These are phyloP conservation scores for Phalacrocorax aristotelis DNA, from an alignment of 2,113 vertebrate species.

Conservation along the genomic window DNA sequence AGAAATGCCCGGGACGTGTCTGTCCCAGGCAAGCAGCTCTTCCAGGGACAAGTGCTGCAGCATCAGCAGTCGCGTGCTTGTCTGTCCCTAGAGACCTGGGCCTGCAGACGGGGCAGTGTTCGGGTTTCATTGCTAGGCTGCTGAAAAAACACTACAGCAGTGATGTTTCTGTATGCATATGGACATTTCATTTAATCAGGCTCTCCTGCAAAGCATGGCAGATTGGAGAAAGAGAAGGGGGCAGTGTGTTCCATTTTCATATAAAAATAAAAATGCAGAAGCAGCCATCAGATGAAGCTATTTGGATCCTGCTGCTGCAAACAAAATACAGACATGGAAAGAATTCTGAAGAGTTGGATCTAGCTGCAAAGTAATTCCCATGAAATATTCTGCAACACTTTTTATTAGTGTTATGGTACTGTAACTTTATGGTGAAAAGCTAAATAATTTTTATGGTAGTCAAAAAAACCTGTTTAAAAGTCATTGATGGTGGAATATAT, in stretches of 20 bases:
- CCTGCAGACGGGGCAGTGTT: neutral
- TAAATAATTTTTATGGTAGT: neutral
- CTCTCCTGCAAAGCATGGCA: neutral
- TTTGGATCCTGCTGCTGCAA: slow-evolving; percentile 35
- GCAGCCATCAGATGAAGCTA: slow-evolving; percentile 6
- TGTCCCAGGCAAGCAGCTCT: neutral
- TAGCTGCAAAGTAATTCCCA: neutral
- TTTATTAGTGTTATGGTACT: neutral
- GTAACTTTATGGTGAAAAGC: neutral
- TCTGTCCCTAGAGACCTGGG: neutral
- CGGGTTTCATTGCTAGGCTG: neutral
- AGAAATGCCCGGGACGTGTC: neutral
- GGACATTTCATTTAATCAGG: neutral
- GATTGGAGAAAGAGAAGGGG: neutral
- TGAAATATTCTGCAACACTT: neutral
- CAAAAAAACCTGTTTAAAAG: neutral
- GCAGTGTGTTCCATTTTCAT: neutral
- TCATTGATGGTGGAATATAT: neutral
- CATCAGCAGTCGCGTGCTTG: neutral
- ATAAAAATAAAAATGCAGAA: slow-evolving; percentile 29
- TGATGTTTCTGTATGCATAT: neutral
- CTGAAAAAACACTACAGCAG: neutral
- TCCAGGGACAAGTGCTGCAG: neutral
- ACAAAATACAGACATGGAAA: slow-evolving; percentile 28
- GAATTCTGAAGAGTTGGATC: slow-evolving; percentile 11